Conservation (phyloP, 1,140 invertebrate species). For the Bombus waltoni region DNA sequence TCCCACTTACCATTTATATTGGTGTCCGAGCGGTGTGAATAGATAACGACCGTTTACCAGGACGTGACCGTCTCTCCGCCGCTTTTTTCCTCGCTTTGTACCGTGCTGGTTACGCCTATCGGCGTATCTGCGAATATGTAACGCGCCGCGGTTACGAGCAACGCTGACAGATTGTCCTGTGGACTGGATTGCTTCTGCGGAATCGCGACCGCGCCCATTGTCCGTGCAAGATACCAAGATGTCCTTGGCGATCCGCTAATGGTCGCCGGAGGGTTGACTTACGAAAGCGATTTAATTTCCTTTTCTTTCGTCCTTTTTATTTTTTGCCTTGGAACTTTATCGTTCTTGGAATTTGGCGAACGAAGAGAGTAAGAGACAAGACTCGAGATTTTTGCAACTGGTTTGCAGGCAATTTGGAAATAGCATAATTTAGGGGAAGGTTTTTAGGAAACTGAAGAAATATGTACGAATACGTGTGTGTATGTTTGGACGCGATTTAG, state of each 20-base stretch:
- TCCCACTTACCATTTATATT: slow-evolving; percentile 52
- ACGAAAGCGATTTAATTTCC: too few species aligned
- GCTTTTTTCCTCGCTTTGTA: slow-evolving; percentile 25
- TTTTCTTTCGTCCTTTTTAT: too few species aligned
- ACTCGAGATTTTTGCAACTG: not conserved
- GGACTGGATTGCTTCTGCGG: not conserved
- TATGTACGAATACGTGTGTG: too few species aligned
- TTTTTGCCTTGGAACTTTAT: not conserved
- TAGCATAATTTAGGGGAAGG: too few species aligned
- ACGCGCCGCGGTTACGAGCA: slow-evolving; percentile 1
- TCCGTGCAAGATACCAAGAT: not conserved
- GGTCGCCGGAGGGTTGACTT: not conserved
- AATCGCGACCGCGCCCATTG: slow-evolving; percentile 8
- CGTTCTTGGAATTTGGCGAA: not conserved
- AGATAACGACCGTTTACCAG: slow-evolving; percentile 58
- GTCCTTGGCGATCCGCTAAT: not conserved
- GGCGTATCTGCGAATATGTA: slow-evolving; percentile 51
- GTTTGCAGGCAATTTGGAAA: not conserved
- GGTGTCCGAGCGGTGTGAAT: slow-evolving; percentile 55
- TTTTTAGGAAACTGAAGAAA: too few species aligned
- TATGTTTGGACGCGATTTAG: too few species aligned
- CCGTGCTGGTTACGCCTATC: slow-evolving; percentile 45
- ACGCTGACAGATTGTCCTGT: slow-evolving; percentile 21
- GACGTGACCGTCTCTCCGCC: slow-evolving; percentile 3
- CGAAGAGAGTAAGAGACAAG: not conserved